Evolutionary conservation across 2,888 invertebrate genomes (phyloP).

Genomic region (Suillia variegata): DNA sequence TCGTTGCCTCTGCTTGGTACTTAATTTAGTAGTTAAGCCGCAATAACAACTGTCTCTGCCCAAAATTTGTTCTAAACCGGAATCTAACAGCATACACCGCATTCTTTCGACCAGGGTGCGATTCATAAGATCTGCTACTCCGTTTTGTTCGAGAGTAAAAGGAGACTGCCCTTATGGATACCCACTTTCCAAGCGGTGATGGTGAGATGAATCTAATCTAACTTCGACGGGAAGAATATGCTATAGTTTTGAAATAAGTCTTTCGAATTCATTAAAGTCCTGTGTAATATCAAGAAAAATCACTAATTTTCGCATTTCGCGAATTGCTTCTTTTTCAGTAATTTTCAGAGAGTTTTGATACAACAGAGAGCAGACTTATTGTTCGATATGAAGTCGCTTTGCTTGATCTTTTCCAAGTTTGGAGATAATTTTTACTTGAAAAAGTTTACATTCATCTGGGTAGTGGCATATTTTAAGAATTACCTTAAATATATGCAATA

Average conservation of each 20-base stretch:
- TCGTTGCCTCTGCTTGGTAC: background rate
- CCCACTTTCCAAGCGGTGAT: no score
- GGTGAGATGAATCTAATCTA: constrained; percentile 32
- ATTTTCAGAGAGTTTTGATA: no score
- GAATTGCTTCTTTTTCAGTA: no score
- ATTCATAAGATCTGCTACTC: constrained; percentile 32
- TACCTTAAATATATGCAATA: constrained; percentile 23
- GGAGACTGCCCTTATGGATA: no score
- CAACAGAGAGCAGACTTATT: no score
- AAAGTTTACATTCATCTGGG: constrained; percentile 32
- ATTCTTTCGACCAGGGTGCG: constrained; percentile 29
- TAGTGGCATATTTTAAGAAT: no score
- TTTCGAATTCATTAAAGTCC: constrained; percentile 30
- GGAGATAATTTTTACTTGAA: constrained; percentile 44
- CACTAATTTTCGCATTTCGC: no score
- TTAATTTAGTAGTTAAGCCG: no score
- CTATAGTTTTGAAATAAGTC: constrained; percentile 27
- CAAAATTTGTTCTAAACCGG: constrained; percentile 6
- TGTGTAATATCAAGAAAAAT: no score
- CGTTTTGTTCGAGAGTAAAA: constrained; percentile 35
- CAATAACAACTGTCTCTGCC: background rate
- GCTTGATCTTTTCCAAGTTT: constrained; percentile 27
- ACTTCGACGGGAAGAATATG: constrained; percentile 22
- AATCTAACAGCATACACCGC: constrained; percentile 28
- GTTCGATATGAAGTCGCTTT: constrained; percentile 20